A percentile compares a stretch with the other conserved stretches of the same genome.
Conservation (phyloP, 2,888 invertebrate species). For the Nomada goodeniana region DNA sequence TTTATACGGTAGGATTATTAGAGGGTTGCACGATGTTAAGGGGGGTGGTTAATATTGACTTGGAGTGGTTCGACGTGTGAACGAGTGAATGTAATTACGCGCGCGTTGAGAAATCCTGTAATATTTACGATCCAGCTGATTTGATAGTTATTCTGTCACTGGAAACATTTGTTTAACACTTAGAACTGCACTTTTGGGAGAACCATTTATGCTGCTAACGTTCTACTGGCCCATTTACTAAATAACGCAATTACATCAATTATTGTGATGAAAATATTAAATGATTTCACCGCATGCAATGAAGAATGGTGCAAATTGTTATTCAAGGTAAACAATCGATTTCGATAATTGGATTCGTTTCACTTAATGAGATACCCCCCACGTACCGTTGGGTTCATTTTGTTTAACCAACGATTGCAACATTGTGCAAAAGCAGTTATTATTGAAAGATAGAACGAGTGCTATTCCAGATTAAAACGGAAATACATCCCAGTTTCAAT, state of each 20-base stretch:
- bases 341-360: background rate
- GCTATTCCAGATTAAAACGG: too few relatives aligned
- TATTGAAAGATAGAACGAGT: background rate
- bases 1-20: background rate
- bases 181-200: too few relatives aligned
- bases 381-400: background rate
- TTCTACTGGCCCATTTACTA: background rate
- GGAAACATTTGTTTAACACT: too few relatives aligned
- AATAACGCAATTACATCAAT: background rate
- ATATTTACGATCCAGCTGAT: too few relatives aligned
- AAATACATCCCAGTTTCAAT: too few relatives aligned
- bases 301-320: background rate
- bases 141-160: too few relatives aligned
- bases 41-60: background rate
- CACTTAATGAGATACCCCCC: background rate
- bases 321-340: background rate
- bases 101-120: too few relatives aligned
- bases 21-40: background rate
- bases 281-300: background rate
- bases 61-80: background rate
- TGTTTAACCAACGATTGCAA: background rate
- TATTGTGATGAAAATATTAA: background rate
- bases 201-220: too few relatives aligned
- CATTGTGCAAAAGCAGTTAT: background rate
- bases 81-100: background rate